phyloP scores from a whole-genome alignment of 53 echinoderm and acorn worm species.

The Echinometra lucunter region DNA sequence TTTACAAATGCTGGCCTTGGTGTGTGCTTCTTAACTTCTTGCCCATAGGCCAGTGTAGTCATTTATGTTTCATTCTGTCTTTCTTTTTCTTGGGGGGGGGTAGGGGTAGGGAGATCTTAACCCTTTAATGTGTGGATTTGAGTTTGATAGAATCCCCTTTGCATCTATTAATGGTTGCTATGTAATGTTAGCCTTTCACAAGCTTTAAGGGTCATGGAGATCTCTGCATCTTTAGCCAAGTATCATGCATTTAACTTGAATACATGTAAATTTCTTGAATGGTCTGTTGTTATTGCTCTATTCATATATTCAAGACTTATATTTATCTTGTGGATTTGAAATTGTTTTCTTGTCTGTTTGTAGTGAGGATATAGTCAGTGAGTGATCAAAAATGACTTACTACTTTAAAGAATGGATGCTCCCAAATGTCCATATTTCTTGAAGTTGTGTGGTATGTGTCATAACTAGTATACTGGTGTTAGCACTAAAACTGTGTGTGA shows the following conservation, averaged over 20 bases:
- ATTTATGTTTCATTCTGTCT: no score
- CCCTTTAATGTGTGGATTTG: no score
- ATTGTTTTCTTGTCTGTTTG: background rate
- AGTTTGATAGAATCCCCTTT: background rate
- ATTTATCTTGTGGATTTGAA: background rate
- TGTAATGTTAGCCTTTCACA: background rate
- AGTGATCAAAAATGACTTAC: background rate
- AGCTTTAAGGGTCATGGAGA: background rate
- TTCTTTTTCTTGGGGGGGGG: no score
- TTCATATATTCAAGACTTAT: background rate
- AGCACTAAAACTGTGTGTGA: background rate
- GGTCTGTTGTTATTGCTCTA: background rate
- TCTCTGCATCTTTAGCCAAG: background rate
- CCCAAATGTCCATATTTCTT: background rate
- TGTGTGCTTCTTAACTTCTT: background rate
- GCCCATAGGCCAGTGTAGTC: background rate
- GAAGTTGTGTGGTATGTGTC: background rate
- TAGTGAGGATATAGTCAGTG: background rate
- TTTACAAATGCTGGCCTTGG: background rate
- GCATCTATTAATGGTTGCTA: background rate
- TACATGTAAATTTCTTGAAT: background rate
- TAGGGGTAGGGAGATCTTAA: no score
- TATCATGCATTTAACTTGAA: background rate
- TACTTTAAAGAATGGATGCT: no score
- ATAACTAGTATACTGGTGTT: background rate